Conservation (phyloP, 2,888 invertebrate genomes). For the Rhaphigaster nebulosa region DNA sequence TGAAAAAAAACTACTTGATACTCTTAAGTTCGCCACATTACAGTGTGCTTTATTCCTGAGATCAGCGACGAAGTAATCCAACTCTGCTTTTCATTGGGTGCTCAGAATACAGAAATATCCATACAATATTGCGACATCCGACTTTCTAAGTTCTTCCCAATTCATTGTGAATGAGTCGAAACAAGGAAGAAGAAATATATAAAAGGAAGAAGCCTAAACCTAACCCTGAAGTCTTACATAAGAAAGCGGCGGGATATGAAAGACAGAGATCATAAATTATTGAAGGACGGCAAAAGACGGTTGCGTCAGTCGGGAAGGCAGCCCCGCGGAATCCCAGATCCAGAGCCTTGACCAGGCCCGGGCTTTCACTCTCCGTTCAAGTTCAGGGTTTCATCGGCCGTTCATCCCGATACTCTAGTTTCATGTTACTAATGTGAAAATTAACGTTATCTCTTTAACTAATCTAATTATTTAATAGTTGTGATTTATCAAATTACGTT, state of each 20-base stretch:
- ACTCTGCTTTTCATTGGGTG: not conserved
- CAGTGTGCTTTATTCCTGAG: no score
- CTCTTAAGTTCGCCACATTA: no score
- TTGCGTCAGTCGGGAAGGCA: not conserved
- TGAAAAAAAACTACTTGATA: no score
- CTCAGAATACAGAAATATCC: not conserved
- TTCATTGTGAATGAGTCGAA: not conserved
- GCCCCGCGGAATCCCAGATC: not conserved
- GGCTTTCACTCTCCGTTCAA: conserved; percentile 34
- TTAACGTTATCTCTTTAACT: not conserved
- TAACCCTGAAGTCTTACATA: not conserved
- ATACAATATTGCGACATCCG: not conserved
- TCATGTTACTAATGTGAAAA: not conserved
- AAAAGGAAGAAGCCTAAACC: not conserved
- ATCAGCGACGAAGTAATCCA: no score
- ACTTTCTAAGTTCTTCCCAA: not conserved
- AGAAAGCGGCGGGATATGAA: not conserved
- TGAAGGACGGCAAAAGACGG: not conserved
- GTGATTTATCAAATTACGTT: no score
- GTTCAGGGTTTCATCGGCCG: not conserved
- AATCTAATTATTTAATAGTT: not conserved
- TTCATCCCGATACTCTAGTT: not conserved
- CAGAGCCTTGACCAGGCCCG: not conserved
- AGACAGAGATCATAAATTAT: conserved; percentile 12
- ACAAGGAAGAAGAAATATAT: not conserved